Percentiles rank a stretch among this genome's conserved stretches.
Evolutionary conservation across 2,888 invertebrate species (phyloP).

Genomic region (Leptopterna dolabrata): DNA sequence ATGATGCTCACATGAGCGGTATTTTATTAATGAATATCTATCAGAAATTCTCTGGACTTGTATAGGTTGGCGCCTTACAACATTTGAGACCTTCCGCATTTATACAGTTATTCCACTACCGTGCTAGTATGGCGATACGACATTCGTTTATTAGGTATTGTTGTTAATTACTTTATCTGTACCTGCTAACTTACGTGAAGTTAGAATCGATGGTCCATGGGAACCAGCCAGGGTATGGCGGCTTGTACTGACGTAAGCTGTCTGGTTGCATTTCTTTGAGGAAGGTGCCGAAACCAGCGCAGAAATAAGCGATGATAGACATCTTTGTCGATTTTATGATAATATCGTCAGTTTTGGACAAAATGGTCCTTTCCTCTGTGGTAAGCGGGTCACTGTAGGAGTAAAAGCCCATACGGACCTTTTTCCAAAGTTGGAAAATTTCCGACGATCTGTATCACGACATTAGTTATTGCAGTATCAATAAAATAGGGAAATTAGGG

Average conservation of each 20-base stretch:
- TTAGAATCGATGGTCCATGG: slow-evolving; percentile 14
- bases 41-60: no score
- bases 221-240: slow-evolving; percentile 39
- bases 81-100: no score
- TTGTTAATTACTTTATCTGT: no score
- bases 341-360: slow-evolving; percentile 22
- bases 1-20: no score
- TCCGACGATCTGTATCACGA: neutral
- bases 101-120: no score
- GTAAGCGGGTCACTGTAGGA: slow-evolving; percentile 1
- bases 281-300: slow-evolving; percentile 21
- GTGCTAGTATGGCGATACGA: no score
- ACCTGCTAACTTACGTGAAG: neutral
- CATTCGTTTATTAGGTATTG: no score
- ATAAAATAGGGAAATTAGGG: neutral
- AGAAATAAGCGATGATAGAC: neutral
- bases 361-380: neutral
- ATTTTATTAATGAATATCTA: no score
- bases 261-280: slow-evolving; percentile 26
- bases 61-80: no score
- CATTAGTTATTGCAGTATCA: neutral
- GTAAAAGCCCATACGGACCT: neutral
- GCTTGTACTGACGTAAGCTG: neutral
- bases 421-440: neutral
- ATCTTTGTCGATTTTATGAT: slow-evolving; percentile 11